These are phyloP conservation scores for human DNA, from an alignment of 2,113 vertebrate genomes.

Conservation along the genomic window GRCh38 chr4:111215001-111215500, in stretches of 20 bases:
- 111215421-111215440: background rate
- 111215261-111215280: background rate
- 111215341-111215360: background rate
- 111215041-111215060: background rate
- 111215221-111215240: background rate
- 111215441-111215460: background rate
- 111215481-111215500: slow-evolving; percentile 63
- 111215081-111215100: background rate
- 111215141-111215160: background rate
- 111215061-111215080: background rate
- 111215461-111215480: slow-evolving; percentile 38
- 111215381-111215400: background rate
- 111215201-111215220: background rate
- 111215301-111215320: background rate
- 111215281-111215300: background rate
- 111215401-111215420: background rate
- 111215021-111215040: background rate
- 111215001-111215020: background rate
- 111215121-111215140: background rate
- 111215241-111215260: background rate
- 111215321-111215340: background rate
- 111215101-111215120: background rate
- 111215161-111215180: background rate
- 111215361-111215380: background rate
- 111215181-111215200: background rate